These are phyloP conservation scores for Misgurnus anguillicaudatus DNA, from an alignment of 2,113 vertebrate species.

Conservation along the genomic window DNA sequence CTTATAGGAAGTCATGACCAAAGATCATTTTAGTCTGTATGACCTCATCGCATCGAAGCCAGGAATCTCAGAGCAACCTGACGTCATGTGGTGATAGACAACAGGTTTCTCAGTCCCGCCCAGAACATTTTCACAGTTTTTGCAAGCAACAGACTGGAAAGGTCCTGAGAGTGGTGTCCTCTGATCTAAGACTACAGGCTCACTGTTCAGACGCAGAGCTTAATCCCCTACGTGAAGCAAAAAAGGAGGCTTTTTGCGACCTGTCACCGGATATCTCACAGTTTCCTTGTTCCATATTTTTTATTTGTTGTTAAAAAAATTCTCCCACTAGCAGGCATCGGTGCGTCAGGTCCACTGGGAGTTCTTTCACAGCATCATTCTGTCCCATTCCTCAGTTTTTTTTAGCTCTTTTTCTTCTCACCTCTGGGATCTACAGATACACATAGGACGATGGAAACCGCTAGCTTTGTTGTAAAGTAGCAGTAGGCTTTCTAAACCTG, in stretches of 20 bases:
- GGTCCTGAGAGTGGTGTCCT: slow-evolving; percentile 14
- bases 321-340: slow-evolving; percentile 50
- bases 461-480: neutral
- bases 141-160: slow-evolving; percentile 45
- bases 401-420: slow-evolving; percentile 40
- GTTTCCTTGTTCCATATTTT: slow-evolving; percentile 68
- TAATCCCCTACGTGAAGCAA: slow-evolving; percentile 1
- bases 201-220: neutral
- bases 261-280: slow-evolving; percentile 71
- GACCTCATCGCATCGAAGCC: neutral
- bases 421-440: slow-evolving; percentile 31
- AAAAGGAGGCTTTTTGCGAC: slow-evolving; percentile 73
- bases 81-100: slow-evolving; percentile 10
- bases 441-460: neutral
- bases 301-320: slow-evolving; percentile 62
- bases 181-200: slow-evolving; percentile 35
- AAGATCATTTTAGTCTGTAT: slow-evolving; percentile 12
- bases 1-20: neutral
- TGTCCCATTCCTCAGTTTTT: slow-evolving; percentile 18
- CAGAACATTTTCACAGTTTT: slow-evolving; percentile 52
- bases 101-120: slow-evolving; percentile 27
- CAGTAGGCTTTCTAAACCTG: neutral
- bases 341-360: slow-evolving; percentile 58
- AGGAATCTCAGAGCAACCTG: neutral
- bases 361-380: slow-evolving; percentile 29